These are phyloP conservation scores for Macropus fuliginosus DNA, from an alignment of 2,797 vertebrate species.

Conservation along the genomic window DNA sequence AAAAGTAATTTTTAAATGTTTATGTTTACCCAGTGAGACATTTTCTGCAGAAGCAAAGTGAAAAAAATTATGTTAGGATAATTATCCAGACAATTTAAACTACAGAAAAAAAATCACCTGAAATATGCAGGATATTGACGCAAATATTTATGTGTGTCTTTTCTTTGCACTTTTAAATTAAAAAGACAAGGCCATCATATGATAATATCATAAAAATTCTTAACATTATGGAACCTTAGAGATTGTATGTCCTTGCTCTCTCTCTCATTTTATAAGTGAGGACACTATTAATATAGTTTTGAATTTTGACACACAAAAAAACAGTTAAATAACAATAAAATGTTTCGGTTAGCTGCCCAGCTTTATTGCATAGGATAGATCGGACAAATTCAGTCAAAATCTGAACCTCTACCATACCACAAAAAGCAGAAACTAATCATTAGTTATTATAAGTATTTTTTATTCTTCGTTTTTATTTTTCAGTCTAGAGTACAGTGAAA, in stretches of 20 bases:
- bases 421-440: not conserved
- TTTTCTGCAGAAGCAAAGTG: not conserved
- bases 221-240: not conserved
- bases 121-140: not conserved
- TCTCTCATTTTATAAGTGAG: not conserved
- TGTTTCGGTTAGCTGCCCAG: not conserved
- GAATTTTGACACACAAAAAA: not conserved
- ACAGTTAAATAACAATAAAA: not conserved
- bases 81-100: not conserved
- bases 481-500: not conserved
- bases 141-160: not conserved
- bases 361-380: not conserved
- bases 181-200: not conserved
- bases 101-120: not conserved
- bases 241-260: not conserved
- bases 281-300: not conserved
- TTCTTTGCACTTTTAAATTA: not conserved
- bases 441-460: not conserved
- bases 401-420: not conserved
- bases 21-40: slow-evolving; percentile 11
- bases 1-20: not conserved
- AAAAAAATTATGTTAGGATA: not conserved
- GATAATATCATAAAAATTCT: not conserved
- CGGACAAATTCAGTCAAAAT: not conserved
- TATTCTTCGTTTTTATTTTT: not conserved